A percentile compares a stretch with the other conserved stretches of the same genome.
Evolutionary conservation across 2,113 vertebrate species (phyloP).

Genomic region (Pygoscelis antarcticus): DNA sequence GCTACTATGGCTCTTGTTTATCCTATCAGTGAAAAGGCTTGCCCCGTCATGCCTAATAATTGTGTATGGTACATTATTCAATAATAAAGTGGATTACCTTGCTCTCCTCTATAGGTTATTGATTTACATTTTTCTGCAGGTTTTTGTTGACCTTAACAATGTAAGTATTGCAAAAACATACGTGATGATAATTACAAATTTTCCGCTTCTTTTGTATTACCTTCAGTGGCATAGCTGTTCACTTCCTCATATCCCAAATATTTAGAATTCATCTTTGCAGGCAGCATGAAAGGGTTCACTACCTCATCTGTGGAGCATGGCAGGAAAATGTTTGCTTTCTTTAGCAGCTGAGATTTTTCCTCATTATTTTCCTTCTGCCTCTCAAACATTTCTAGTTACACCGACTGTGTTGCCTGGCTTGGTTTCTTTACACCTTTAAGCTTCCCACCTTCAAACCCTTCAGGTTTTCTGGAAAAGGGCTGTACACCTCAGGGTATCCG

Average conservation of each 20-base stretch:
- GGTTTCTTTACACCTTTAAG: neutral
- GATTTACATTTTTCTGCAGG: neutral
- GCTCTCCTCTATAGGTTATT: neutral
- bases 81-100: neutral
- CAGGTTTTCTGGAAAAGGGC: neutral
- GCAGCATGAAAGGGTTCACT: neutral
- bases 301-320: neutral
- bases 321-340: neutral
- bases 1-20: neutral
- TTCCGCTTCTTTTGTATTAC: neutral
- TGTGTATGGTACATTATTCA: neutral
- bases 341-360: conserved; percentile 32
- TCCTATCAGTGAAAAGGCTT: neutral
- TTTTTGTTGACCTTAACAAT: neutral
- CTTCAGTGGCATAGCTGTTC: neutral
- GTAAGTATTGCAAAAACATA: neutral
- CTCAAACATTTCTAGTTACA: neutral
- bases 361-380: conserved; percentile 50
- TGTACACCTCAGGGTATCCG: neutral
- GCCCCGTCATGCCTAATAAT: neutral
- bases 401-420: neutral
- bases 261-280: neutral
- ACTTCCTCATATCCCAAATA: neutral
- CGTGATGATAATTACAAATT: neutral
- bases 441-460: neutral